Evolutionary conservation across 2,797 vertebrate genomes (phyloP).

Genomic region (Urosaurus nigricauda): DNA sequence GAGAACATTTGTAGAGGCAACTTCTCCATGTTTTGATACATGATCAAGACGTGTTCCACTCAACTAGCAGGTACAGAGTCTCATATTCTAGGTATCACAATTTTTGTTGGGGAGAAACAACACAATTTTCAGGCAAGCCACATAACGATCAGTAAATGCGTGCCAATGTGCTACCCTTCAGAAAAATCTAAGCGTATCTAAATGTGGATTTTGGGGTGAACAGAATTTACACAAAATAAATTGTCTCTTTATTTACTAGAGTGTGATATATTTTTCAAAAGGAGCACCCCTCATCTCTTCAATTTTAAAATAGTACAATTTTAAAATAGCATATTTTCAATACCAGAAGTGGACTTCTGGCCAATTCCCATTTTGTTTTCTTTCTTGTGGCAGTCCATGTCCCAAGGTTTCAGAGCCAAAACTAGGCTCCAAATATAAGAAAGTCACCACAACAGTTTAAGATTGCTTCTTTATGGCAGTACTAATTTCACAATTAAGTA

Average conservation of each 20-base stretch:
- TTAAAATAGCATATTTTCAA: no score
- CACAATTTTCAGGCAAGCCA: neutral
- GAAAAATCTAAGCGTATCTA: neutral
- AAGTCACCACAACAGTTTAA: neutral
- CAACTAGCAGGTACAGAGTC: neutral
- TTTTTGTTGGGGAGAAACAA: neutral
- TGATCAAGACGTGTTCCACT: neutral
- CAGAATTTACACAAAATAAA: neutral
- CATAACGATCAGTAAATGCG: neutral
- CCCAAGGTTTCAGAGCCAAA: no score
- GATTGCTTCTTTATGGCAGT: neutral
- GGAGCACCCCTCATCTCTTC: no score
- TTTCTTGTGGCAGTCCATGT: no score
- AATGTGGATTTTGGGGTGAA: neutral
- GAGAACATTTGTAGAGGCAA: neutral
- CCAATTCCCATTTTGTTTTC: no score
- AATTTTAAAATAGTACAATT: no score
- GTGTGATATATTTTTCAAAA: no score
- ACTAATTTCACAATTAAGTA: neutral
- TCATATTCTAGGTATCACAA: neutral
- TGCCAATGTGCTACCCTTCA: neutral
- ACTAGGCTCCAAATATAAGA: no score
- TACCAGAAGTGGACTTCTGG: no score
- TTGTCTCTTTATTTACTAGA: neutral
- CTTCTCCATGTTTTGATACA: neutral